These are phyloP conservation scores for Itoplectis maculator DNA, from an alignment of 2,888 invertebrate species.

Conservation along the genomic window DNA sequence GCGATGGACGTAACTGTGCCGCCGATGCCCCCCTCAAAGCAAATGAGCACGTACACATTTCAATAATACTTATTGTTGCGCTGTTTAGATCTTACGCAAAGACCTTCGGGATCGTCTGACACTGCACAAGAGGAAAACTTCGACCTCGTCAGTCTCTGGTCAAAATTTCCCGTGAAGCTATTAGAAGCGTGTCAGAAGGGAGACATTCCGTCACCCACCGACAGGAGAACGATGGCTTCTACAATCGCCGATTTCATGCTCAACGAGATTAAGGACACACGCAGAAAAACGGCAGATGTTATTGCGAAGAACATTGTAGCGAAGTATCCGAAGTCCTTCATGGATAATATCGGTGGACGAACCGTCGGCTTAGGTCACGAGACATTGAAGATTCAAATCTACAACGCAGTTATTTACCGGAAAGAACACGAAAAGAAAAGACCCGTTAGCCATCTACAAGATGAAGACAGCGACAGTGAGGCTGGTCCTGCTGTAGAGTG, in stretches of 20 bases:
- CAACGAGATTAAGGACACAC: constrained; percentile 3
- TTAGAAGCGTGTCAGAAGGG: not conserved
- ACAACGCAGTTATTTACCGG: constrained; percentile 11
- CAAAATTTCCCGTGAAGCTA: constrained; percentile 2
- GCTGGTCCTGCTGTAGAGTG: not conserved
- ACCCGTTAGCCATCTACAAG: too few species aligned
- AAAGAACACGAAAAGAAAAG: not conserved
- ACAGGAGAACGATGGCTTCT: not conserved
- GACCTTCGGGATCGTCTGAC: too few species aligned
- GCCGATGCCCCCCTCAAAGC: too few species aligned
- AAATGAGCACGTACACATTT: too few species aligned
- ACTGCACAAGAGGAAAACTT: too few species aligned
- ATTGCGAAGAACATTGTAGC: constrained; percentile 26
- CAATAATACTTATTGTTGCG: too few species aligned
- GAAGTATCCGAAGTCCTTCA: constrained; percentile 15
- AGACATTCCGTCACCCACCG: not conserved
- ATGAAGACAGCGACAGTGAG: not conserved
- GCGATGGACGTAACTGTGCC: too few species aligned
- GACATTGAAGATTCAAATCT: not conserved
- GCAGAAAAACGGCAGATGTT: not conserved
- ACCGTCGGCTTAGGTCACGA: constrained; percentile 12
- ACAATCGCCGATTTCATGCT: not conserved
- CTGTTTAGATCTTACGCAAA: too few species aligned
- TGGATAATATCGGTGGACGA: not conserved
- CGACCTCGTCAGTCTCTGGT: too few species aligned